A percentile compares a stretch with the other conserved stretches of the same genome.
phyloP scores from a whole-genome alignment of 2,888 invertebrate species.

The Palloptera scutellata region DNA sequence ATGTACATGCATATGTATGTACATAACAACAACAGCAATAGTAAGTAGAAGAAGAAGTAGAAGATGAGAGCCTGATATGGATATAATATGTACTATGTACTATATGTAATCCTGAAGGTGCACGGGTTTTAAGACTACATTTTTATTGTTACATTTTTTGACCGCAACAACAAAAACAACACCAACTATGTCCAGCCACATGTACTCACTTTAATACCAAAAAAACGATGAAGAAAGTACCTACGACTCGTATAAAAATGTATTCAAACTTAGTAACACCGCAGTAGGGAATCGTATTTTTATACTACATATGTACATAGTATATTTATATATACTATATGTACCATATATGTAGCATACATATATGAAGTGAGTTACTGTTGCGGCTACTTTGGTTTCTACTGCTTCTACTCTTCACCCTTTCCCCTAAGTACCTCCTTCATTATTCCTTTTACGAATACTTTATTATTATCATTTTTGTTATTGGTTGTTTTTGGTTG shows the following conservation, averaged over 20 bases:
- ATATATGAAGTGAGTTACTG: no score
- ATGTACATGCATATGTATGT: background rate
- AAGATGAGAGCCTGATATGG: background rate
- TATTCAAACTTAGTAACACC: background rate
- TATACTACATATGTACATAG: background rate
- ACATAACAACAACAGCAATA: background rate
- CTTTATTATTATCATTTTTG: no score
- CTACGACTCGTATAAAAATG: no score
- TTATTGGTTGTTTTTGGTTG: no score
- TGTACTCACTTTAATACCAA: no score
- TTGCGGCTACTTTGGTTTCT: no score
- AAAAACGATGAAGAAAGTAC: no score
- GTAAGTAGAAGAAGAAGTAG: background rate
- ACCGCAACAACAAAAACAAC: slow-evolving; percentile 8
- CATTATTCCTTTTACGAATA: no score
- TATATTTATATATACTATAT: no score
- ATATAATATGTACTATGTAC: background rate
- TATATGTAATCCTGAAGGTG: background rate
- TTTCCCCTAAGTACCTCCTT: no score
- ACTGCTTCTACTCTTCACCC: no score
- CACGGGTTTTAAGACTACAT: background rate
- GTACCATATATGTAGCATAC: no score
- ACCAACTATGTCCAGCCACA: background rate
- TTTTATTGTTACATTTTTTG: slow-evolving; percentile 7
- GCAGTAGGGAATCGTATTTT: background rate